Evolutionary conservation across 2,797 vertebrate species (phyloP), one percentile per base, ranked within the genome.

Genomic region (Brachyrhaphis roseni): DNA sequence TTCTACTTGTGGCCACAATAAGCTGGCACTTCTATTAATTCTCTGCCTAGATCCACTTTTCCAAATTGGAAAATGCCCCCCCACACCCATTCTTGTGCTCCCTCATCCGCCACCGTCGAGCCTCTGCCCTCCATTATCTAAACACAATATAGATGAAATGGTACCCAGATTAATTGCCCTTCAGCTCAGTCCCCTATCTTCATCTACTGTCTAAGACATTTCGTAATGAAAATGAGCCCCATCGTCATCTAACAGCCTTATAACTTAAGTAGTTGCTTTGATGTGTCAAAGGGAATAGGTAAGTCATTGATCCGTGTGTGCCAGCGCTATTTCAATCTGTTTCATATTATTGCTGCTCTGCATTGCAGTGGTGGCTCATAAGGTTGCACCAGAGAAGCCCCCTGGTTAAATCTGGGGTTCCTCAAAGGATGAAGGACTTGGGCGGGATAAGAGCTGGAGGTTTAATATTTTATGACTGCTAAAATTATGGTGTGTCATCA

Each of bases 201-300:
- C 87, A 77, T 85, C 80, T 71, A 68, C 87, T 81, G 89, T 94
- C 86, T 84, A 79, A 86, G 57, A 1, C n/a, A 5, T 72, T 85
- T 87, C 72, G 84, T 88, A 82, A 92, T 90, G 86, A 92, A 92
- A 92, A 90, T 87, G 82, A 90, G 81, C 82, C 87, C 86, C 85
- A 81, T 89, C 72, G 78, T 72, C 79, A 13, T 86, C 91, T 90
- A 86, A 86, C 78, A 80, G 83, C 77, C n/a, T 13, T 90, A 89
- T 89, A 86, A 93, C 88, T 90, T 88, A 91, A 93, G 90, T 78
- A 92, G 89, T 82, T 49, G 18, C 87, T 94, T 93, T 93, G 91
- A 94, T 93, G 91, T 92, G 85, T 90, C 85, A 89, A 87, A 87
- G 84, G 82, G 64, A 90, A 89, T 77, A 90, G 86, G 92, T 90